Base-by-base conservation (phyloP, 2,797 vertebrate species). In the Anas georgica region DNA sequence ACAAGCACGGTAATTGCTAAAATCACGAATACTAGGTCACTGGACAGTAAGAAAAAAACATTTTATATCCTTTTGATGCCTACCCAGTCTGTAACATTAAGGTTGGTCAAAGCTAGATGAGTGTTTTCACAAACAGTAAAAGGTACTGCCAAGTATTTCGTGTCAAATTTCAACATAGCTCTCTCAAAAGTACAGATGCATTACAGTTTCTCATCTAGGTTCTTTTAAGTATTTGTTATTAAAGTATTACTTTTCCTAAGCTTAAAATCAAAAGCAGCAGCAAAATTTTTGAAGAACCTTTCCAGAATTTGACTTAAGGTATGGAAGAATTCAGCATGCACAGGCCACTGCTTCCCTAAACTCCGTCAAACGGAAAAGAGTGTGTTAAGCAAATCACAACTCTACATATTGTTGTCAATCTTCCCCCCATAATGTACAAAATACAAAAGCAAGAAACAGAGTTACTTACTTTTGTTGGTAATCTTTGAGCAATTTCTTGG, bases 401-500 rank as follows among this genome's bases (percentile, higher is more conserved):
- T 20, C 16, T 15, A n/a, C 12, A 13, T 68, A 75, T 2, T 46
- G 58, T 2, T 58, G 18, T 33, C 26, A 63, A 39, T 54, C 75
- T 93, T 81, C 41, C 28, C 13, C 37, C 12, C 45, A 72, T 16
- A 52, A 52, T 5, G 5, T 12, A 48, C 10, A 79, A 74, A 80
- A 82, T 6, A 81, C 6, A 33, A 5, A 87, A 81, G 22, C 33
- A 90, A 90, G 35, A 67, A 72, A 70, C 0, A 75, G 11, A 15
- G 7, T 16, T 86, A 98, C 98, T 98, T 97, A 99, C 99, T 99
- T 99, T 94, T 99, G 98, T 88, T 99, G 99, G 96, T 98, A 99
- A 89, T 99, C 99, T 97, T 99, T 99, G 76, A 99, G 98, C 81
- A 99, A 97, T 88, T 99, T 99, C 97, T 99, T 99, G 79, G 99